Evolutionary conservation across 2,797 vertebrate genomes (phyloP).

Genomic region (Anas bernieri): DNA sequence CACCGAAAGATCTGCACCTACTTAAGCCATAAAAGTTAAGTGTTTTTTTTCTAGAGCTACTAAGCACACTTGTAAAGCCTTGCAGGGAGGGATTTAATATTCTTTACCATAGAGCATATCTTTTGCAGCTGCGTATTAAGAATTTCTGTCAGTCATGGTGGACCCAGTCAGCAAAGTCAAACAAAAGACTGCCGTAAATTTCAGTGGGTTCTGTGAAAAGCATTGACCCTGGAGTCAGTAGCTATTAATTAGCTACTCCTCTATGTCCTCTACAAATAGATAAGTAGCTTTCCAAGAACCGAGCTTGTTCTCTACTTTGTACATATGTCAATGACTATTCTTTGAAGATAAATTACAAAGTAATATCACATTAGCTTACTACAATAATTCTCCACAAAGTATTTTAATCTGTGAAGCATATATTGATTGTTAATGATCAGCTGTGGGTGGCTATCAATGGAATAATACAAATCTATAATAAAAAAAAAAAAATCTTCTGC

Average conservation of each 20-base stretch:
- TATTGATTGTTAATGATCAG: background rate
- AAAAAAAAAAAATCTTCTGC: background rate
- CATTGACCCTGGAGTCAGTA: background rate
- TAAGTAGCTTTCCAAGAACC: background rate
- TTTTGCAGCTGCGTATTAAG: background rate
- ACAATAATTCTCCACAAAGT: background rate
- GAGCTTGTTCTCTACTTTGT: background rate
- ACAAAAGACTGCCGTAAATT: background rate
- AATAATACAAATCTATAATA: background rate
- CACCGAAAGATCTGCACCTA: background rate
- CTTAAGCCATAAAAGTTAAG: background rate
- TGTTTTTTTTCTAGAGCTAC: background rate
- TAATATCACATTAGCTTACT: background rate
- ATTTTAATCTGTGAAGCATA: background rate
- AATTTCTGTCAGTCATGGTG: background rate
- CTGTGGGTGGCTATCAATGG: background rate
- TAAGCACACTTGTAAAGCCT: background rate
- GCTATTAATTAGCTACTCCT: background rate
- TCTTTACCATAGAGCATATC: background rate
- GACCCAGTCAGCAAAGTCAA: background rate
- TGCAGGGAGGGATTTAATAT: background rate
- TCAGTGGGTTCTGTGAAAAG: background rate
- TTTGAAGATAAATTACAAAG: background rate
- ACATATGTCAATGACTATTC: background rate
- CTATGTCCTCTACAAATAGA: background rate